These are phyloP conservation scores for Rhinolophus sinicus DNA, from an alignment of 2,113 vertebrate species.

Conservation along the genomic window DNA sequence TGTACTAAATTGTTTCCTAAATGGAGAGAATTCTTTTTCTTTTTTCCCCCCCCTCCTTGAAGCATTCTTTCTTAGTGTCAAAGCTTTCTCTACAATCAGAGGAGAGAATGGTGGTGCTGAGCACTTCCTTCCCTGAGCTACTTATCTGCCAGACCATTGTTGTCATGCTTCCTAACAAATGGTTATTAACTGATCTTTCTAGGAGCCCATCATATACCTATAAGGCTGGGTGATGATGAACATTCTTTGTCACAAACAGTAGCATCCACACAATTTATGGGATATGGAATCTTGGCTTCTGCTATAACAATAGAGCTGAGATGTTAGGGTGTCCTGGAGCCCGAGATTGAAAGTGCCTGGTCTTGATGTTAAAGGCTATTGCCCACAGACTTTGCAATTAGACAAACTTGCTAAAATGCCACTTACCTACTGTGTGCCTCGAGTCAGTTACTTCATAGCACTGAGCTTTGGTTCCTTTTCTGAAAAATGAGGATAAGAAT, in stretches of 20 bases:
- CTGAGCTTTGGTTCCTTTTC: neutral
- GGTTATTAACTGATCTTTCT: conserved; percentile 11
- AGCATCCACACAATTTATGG: neutral
- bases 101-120: neutral
- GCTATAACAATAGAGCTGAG: neutral
- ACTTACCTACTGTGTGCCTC: neutral
- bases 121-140: neutral
- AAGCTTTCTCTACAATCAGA: neutral
- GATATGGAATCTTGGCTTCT: neutral
- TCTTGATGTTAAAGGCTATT: neutral
- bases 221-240: neutral
- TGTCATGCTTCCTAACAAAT: conserved; percentile 5
- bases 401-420: neutral
- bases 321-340: neutral
- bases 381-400: neutral
- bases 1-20: neutral
- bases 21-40: neutral
- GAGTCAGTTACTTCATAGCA: neutral
- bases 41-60: too few species aligned
- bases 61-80: neutral
- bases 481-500: conserved; percentile 7
- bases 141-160: neutral
- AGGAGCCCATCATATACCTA: neutral
- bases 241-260: neutral
- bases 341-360: neutral